phyloP scores from a whole-genome alignment of 2,797 vertebrate species.

The Dipus sagitta region DNA sequence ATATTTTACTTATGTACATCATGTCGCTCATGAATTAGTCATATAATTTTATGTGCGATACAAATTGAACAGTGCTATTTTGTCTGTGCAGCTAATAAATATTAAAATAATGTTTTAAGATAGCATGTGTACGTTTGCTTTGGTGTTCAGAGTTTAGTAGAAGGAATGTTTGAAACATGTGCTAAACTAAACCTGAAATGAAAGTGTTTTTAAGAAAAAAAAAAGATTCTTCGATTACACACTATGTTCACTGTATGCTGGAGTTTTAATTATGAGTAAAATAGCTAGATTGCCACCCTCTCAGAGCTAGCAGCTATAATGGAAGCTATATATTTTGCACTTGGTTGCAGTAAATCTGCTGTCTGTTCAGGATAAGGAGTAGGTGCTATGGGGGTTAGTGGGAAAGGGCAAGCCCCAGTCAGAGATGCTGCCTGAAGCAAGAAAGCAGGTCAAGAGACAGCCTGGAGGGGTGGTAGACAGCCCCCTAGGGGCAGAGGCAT shows the following conservation, averaged over 20 bases:
- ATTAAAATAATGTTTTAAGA: background rate
- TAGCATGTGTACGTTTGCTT: background rate
- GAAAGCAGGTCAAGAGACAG: rapidly evolving
- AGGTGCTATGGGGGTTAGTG: background rate
- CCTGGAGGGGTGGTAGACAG: background rate
- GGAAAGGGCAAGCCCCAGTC: background rate
- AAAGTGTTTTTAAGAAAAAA: background rate
- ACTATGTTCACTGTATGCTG: background rate
- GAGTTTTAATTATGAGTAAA: background rate
- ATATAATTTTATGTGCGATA: background rate
- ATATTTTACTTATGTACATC: background rate
- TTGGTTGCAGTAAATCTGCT: background rate
- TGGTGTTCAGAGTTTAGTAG: background rate
- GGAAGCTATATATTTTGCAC: background rate
- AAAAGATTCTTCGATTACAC: background rate
- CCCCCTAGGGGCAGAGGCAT: background rate
- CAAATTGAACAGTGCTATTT: background rate
- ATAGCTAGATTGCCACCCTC: background rate
- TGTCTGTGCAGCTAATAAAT: background rate
- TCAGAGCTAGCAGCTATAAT: background rate
- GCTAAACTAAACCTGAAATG: background rate
- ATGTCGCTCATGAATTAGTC: background rate
- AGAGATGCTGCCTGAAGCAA: rapidly evolving
- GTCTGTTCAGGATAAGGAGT: background rate
- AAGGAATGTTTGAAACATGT: background rate